A percentile compares a stretch with the other conserved stretches of the same genome.
Evolutionary conservation across 2,888 invertebrate genomes (phyloP).

Genomic region (Chironomus riparius): DNA sequence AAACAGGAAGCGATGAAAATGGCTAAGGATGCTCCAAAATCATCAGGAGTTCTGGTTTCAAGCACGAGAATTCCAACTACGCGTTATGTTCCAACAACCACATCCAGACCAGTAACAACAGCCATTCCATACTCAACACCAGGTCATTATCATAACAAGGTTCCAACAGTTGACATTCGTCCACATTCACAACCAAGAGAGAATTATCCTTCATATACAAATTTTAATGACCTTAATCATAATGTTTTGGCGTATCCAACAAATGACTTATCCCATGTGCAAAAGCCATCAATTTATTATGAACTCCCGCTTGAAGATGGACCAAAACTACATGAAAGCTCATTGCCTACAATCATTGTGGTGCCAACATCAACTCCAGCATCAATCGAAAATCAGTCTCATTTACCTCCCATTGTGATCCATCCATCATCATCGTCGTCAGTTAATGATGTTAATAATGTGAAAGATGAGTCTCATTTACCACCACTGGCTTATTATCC

Average conservation of each 20-base stretch:
- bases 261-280: slow-evolving; percentile 13
- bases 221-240: slow-evolving; percentile 23
- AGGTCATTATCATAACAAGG: slow-evolving; percentile 39
- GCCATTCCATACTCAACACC: slow-evolving; percentile 34
- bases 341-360: slow-evolving; percentile 35
- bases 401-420: slow-evolving; percentile 34
- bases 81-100: slow-evolving; percentile 32
- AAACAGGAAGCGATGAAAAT: slow-evolving; percentile 59
- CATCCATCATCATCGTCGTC: slow-evolving; percentile 22
- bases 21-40: slow-evolving; percentile 60
- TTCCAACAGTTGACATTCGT: slow-evolving; percentile 34
- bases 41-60: slow-evolving; percentile 51
- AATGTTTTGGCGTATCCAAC: slow-evolving; percentile 30
- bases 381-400: slow-evolving; percentile 32
- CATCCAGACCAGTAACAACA: slow-evolving; percentile 28
- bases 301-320: slow-evolving; percentile 34
- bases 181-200: slow-evolving; percentile 36
- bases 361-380: slow-evolving; percentile 33
- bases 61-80: slow-evolving; percentile 32
- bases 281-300: slow-evolving; percentile 30
- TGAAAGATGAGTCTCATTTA: slow-evolving; percentile 25
- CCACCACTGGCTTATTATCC: slow-evolving; percentile 28
- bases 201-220: slow-evolving; percentile 26
- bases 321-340: not conserved
- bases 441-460: not conserved